phyloP scores from a whole-genome alignment of 2,113 vertebrate genomes.

The Vicugna pacos region DNA sequence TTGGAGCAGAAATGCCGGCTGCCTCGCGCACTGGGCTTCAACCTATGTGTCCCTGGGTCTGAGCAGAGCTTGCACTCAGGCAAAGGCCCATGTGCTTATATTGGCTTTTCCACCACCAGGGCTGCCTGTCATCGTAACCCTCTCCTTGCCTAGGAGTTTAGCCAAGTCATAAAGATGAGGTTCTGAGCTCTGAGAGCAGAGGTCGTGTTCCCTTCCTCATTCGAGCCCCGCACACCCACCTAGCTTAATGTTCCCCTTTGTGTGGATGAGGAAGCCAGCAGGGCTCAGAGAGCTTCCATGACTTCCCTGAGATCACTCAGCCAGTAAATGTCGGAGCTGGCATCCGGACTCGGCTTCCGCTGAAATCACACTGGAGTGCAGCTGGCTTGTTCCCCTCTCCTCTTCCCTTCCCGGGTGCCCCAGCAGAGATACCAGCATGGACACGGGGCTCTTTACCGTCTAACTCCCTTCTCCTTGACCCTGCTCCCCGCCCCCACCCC shows the following conservation, averaged over 20 bases:
- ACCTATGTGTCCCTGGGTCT: neutral
- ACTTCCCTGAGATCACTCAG: neutral
- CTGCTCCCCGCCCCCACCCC: neutral
- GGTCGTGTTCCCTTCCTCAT: neutral
- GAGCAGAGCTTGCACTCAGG: neutral
- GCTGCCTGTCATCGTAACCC: neutral
- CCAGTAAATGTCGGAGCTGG: neutral
- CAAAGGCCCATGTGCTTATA: neutral
- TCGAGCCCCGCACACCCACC: neutral
- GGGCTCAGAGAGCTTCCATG: neutral
- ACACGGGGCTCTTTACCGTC: neutral
- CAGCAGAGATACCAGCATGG: neutral
- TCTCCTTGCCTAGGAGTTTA: neutral
- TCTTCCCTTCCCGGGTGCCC: neutral
- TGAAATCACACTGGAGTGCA: neutral
- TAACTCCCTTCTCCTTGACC: neutral
- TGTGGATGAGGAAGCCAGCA: neutral
- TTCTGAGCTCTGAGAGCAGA: neutral
- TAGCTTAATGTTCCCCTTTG: neutral
- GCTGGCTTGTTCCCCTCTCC: rapidly evolving
- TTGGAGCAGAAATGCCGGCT: neutral
- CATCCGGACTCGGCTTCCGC: neutral
- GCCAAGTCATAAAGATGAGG: neutral
- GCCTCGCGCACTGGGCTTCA: neutral
- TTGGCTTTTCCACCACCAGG: neutral